Percentiles rank a stretch among this genome's conserved stretches.
Conservation (phyloP, 2,797 vertebrate species). For the Sciurus carolinensis region DNA sequence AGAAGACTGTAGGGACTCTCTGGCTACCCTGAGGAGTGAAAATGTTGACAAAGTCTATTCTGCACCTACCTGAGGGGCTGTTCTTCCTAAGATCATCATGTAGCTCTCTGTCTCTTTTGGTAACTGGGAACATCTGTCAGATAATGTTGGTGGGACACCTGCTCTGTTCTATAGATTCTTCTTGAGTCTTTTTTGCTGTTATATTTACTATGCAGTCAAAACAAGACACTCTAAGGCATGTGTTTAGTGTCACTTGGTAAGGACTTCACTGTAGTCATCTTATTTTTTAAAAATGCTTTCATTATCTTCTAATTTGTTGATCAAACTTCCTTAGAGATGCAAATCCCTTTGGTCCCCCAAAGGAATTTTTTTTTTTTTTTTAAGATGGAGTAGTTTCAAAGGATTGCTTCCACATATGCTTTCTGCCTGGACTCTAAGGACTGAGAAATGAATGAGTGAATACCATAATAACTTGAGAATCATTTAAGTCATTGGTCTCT, state of each 20-base stretch:
- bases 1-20: too few species aligned
- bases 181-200: background rate
- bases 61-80: background rate
- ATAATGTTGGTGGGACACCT: background rate
- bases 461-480: background rate
- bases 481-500: background rate
- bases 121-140: background rate
- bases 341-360: conserved; percentile 34
- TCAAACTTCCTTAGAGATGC: conserved; percentile 41
- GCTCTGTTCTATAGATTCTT: background rate
- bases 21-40: background rate
- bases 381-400: background rate
- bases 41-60: background rate
- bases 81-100: background rate
- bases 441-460: background rate
- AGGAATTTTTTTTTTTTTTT: background rate
- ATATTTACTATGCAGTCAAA: background rate
- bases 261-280: background rate
- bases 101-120: background rate
- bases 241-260: background rate
- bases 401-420: conserved; percentile 5
- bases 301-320: conserved; percentile 8
- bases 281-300: background rate
- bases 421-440: background rate
- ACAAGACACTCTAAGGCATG: background rate